Conservation (phyloP, 2,888 invertebrate genomes). For the Odiellus spinosus region DNA sequence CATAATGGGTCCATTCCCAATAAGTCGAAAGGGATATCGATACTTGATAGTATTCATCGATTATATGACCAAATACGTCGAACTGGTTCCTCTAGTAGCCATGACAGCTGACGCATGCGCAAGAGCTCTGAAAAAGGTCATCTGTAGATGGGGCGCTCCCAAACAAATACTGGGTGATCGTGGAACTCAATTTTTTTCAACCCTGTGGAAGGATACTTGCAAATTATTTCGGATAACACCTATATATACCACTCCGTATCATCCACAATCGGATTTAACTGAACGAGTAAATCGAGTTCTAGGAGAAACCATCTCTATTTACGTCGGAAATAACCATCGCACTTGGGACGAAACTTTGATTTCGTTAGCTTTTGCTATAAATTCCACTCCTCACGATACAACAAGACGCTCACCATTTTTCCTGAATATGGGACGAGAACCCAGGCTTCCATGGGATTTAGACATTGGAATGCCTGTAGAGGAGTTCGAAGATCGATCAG, state of each 20-base stretch:
- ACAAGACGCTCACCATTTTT: neutral
- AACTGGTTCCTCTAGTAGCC: slow-evolving; percentile 2
- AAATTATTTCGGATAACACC: neutral
- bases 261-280: slow-evolving; percentile 9
- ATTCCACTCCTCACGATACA: slow-evolving; percentile 1
- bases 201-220: neutral
- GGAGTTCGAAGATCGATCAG: too few relatives aligned
- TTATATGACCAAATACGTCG: slow-evolving; percentile 1
- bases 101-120: slow-evolving; percentile 1
- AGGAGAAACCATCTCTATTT: slow-evolving; percentile 5
- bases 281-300: slow-evolving; percentile 7
- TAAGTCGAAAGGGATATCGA: neutral
- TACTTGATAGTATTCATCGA: slow-evolving; percentile 4
- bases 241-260: slow-evolving; percentile 2
- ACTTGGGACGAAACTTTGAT: slow-evolving; percentile 3
- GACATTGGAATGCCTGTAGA: neutral
- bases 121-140: neutral
- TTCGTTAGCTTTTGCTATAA: slow-evolving; percentile 6
- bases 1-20: slow-evolving; percentile 3
- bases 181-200: neutral
- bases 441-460: slow-evolving; percentile 3
- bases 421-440: slow-evolving; percentile 4
- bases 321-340: slow-evolving; percentile 1
- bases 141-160: slow-evolving; percentile 5
- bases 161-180: slow-evolving; percentile 4